These are phyloP conservation scores for Erpetoichthys calabaricus DNA, from an alignment of 2,797 vertebrate species.

Conservation along the genomic window DNA sequence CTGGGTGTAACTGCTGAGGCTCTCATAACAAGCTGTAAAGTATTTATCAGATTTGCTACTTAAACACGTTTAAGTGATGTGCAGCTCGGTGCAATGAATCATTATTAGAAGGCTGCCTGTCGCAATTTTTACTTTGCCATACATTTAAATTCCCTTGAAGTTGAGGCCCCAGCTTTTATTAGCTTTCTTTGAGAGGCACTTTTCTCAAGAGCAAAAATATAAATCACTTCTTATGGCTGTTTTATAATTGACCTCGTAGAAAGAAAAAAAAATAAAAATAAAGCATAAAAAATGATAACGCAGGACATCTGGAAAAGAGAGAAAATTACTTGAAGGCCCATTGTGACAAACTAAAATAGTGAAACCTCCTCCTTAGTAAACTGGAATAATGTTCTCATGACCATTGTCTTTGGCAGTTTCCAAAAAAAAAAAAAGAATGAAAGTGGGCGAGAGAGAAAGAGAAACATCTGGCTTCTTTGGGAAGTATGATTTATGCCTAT, in stretches of 20 bases:
- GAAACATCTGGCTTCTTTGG: no score
- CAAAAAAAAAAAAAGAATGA: no score
- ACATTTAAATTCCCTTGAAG: background rate
- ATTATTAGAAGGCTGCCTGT: slow-evolving; percentile 11
- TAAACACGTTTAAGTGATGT: slow-evolving; percentile 18
- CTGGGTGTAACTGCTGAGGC: slow-evolving; percentile 18
- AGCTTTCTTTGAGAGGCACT: background rate
- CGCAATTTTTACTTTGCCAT: slow-evolving; percentile 1
- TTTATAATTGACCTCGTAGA: slow-evolving; percentile 8
- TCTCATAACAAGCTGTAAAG: slow-evolving; percentile 17
- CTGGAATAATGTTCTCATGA: no score
- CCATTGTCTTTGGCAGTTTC: no score
- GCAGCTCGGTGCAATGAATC: slow-evolving; percentile 10
- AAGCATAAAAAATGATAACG: slow-evolving; percentile 11
- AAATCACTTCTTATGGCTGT: slow-evolving; percentile 8
- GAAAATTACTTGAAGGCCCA: slow-evolving; percentile 17
- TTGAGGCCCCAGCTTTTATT: background rate
- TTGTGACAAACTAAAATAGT: no score
- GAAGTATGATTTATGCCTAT: no score
- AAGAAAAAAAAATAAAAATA: slow-evolving; percentile 14
- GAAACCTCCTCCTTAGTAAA: no score
- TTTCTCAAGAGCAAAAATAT: slow-evolving; percentile 8
- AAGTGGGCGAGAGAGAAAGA: no score
- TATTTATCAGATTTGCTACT: slow-evolving; percentile 25
- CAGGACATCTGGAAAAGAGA: slow-evolving; percentile 8